These are phyloP conservation scores for Strix aluco DNA, from an alignment of 2,113 vertebrate genomes.

Conservation along the genomic window DNA sequence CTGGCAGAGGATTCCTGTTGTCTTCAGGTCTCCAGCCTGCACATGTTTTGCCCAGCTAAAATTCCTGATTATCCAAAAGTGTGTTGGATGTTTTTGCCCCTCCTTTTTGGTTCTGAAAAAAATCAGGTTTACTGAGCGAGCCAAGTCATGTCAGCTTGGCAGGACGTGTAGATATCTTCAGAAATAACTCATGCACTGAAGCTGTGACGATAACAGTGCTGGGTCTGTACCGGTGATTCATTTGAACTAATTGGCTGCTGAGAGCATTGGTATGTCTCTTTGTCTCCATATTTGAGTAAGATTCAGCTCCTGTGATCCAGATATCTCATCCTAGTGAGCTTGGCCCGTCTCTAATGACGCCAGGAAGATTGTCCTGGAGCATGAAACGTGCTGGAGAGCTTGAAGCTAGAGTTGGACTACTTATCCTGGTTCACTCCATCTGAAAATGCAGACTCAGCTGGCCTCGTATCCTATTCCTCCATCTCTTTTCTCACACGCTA, in stretches of 20 bases:
- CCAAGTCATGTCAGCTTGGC: background rate
- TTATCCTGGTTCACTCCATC: background rate
- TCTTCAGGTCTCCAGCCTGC: background rate
- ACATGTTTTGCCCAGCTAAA: background rate
- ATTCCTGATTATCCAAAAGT: background rate
- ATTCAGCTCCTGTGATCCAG: slow-evolving; percentile 17
- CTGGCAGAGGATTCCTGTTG: background rate
- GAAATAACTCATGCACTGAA: background rate
- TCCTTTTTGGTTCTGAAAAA: background rate
- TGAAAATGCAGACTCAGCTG: background rate
- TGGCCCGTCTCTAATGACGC: background rate
- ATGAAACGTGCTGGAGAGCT: background rate
- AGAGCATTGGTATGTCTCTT: background rate
- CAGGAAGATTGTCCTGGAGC: background rate
- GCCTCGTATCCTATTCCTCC: background rate
- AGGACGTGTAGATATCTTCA: background rate
- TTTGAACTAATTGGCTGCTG: background rate
- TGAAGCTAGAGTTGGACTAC: background rate
- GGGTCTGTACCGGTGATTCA: background rate
- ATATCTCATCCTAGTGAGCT: background rate
- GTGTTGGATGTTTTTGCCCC: background rate
- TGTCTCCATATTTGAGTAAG: background rate
- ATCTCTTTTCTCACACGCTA: background rate
- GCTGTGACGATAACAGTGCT: background rate
- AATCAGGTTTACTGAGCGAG: background rate